phyloP scores from a whole-genome alignment of 1,140 invertebrate genomes.

The Camponotus pennsylvanicus region DNA sequence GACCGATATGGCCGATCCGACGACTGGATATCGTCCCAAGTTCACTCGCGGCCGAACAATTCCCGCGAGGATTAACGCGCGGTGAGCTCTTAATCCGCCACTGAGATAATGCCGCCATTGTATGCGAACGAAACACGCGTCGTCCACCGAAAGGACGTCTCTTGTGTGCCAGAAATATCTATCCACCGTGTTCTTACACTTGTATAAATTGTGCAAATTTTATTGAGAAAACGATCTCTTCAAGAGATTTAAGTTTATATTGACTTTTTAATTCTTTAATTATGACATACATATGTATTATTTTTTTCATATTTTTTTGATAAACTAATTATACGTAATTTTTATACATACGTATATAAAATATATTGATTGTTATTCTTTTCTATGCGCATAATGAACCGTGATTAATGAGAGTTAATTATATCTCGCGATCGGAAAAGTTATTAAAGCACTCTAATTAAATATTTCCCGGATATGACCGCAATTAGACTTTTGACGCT shows the following conservation, averaged over 20 bases:
- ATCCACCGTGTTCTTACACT: neutral
- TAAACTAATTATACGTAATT: neutral
- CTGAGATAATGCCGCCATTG: slow-evolving; percentile 58
- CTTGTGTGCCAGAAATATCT: neutral
- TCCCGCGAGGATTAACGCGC: slow-evolving; percentile 70
- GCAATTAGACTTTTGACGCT: slow-evolving; percentile 38
- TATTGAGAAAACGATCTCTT: neutral
- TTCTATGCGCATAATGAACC: slow-evolving; percentile 21
- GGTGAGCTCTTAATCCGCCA: slow-evolving; percentile 65
- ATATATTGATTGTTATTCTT: neutral
- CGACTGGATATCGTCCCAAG: slow-evolving; percentile 63
- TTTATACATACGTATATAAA: neutral
- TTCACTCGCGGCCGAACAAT: slow-evolving; percentile 63
- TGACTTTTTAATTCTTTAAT: neutral
- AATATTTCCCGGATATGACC: slow-evolving; percentile 50
- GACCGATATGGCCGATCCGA: slow-evolving; percentile 64
- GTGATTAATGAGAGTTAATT: slow-evolving; percentile 44
- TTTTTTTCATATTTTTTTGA: neutral
- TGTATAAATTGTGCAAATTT: neutral
- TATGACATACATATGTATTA: neutral
- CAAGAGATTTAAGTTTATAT: neutral
- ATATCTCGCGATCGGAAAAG: slow-evolving; percentile 32
- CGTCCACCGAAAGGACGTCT: neutral
- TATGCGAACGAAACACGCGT: slow-evolving; percentile 47
- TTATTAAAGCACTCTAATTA: slow-evolving; percentile 53